Evolutionary conservation across 35 echinoderm and acorn worm species (phyloP).

Genomic region (Hemicentrotus pulcherrimus): DNA sequence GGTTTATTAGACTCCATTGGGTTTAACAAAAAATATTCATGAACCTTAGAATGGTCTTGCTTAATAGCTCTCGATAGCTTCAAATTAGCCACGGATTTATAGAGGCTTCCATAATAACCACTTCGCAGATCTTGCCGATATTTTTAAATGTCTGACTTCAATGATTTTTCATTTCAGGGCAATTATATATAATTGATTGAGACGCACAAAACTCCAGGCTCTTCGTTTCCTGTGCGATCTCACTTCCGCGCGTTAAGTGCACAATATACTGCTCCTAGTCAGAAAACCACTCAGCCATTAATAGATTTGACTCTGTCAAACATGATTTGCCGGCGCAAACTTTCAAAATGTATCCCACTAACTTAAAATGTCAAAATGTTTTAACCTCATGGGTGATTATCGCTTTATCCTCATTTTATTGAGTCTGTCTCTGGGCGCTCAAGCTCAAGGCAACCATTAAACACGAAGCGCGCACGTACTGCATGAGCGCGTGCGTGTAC

Average conservation of each 20-base stretch:
- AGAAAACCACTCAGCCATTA: constrained; percentile 43
- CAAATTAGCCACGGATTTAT: background rate
- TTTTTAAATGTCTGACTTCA: background rate
- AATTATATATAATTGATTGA: constrained; percentile 11
- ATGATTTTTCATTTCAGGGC: constrained; percentile 5
- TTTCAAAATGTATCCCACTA: background rate
- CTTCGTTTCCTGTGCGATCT: constrained; percentile 18
- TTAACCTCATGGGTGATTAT: constrained; percentile 21
- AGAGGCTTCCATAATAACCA: background rate
- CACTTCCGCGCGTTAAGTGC: constrained; percentile 48
- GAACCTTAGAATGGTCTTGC: background rate
- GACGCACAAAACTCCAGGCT: background rate
- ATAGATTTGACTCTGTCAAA: constrained; percentile 49
- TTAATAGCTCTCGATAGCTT: background rate
- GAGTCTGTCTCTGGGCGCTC: background rate
- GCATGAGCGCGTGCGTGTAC: constrained; percentile 4
- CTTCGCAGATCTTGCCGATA: background rate
- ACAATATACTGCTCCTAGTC: constrained; percentile 27
- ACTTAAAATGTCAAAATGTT: constrained; percentile 32
- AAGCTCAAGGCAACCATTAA: background rate
- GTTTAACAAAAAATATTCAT: background rate
- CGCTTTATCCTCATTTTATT: background rate
- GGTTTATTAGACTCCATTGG: background rate
- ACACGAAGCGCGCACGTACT: background rate
- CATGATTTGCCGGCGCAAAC: constrained; percentile 12